These are phyloP conservation scores for Microhierax caerulescens DNA, from an alignment of 2,797 vertebrate genomes.

Conservation along the genomic window DNA sequence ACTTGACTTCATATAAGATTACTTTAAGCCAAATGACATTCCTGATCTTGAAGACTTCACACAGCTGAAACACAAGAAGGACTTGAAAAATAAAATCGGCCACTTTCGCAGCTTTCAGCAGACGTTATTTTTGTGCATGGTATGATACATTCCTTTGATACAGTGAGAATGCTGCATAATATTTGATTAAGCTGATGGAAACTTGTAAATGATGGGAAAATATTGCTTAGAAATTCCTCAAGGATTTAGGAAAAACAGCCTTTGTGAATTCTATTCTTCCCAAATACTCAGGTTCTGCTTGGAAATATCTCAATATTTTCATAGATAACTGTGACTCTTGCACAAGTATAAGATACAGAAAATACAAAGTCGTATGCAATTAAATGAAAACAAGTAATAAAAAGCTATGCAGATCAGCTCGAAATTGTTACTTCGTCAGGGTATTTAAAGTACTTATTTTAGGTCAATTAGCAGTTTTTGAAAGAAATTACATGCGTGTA, in stretches of 20 bases:
- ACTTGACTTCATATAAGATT: not conserved
- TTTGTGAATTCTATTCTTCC: not conserved
- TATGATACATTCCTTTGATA: not conserved
- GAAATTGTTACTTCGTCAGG: not conserved
- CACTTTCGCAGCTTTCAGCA: not conserved
- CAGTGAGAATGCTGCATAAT: not conserved
- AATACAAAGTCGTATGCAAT: not conserved
- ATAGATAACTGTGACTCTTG: not conserved
- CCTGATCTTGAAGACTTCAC: not conserved
- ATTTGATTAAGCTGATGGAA: not conserved
- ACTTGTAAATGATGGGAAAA: not conserved
- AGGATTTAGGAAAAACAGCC: not conserved
- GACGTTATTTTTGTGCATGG: not conserved
- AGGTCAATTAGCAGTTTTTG: not conserved
- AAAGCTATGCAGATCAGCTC: not conserved
- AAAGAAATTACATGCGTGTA: not conserved
- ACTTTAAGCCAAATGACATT: not conserved
- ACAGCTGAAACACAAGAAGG: not conserved
- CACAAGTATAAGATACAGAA: not conserved
- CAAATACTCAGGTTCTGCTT: not conserved
- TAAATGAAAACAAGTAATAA: not conserved
- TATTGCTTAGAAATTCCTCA: not conserved
- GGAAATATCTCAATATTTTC: not conserved
- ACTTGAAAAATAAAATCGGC: not conserved
- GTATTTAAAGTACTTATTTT: not conserved